These are phyloP conservation scores for Aplochiton taeniatus DNA, from an alignment of 2,797 vertebrate species.

Conservation along the genomic window DNA sequence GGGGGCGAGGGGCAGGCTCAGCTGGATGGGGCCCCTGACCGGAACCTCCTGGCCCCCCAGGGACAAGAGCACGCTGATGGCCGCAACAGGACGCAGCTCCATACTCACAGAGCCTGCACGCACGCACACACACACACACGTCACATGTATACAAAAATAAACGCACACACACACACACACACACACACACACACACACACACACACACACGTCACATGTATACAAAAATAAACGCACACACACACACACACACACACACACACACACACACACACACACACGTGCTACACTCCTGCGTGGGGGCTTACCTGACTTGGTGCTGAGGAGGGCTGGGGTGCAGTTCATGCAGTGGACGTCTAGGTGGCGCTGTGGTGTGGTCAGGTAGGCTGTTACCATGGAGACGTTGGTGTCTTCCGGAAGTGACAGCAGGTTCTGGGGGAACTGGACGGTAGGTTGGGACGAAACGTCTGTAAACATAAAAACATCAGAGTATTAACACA, in stretches of 20 bases:
- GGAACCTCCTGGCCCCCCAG: conserved; percentile 80
- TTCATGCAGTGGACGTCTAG: conserved; percentile 81
- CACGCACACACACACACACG: no score
- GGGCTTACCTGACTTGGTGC: conserved; percentile 82
- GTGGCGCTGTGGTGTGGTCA: conserved; percentile 85
- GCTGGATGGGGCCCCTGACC: conserved; percentile 84
- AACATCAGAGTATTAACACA: conserved; percentile 33
- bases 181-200: no score
- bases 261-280: no score
- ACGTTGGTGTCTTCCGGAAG: conserved; percentile 77
- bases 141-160: no score
- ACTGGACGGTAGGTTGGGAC: conserved; percentile 86
- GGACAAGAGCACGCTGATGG: conserved; percentile 81
- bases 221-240: no score
- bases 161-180: no score
- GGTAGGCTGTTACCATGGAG: conserved; percentile 83
- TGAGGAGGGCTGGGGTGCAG: conserved; percentile 82
- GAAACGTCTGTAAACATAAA: conserved; percentile 77
- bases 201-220: no score
- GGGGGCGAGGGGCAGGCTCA: conserved; percentile 81
- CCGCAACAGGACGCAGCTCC: conserved; percentile 83
- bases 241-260: no score
- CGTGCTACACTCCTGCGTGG: not conserved
- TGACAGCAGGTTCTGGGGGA: conserved; percentile 84
- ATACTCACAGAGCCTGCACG: conserved; percentile 79